A percentile compares a stretch with the other conserved stretches of the same genome.
phyloP scores from a whole-genome alignment of 2,113 vertebrate genomes.

The Notothenia rossii region DNA sequence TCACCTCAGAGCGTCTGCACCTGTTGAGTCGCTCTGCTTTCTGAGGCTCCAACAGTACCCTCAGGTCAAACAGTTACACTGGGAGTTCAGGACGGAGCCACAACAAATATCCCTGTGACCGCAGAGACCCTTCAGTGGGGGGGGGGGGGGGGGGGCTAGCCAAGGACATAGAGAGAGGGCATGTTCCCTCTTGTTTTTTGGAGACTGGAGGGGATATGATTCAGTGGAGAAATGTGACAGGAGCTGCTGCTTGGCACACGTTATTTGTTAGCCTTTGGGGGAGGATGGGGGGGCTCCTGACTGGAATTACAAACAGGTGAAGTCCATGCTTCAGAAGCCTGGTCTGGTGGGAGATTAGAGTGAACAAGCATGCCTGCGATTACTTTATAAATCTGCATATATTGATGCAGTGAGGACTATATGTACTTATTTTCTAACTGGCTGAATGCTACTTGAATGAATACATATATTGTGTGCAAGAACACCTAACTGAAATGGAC shows the following conservation, averaged over 20 bases:
- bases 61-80: constrained; percentile 46
- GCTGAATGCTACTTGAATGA: too few relatives aligned
- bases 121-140: too few relatives aligned
- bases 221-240: constrained; percentile 12
- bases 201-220: background rate
- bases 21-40: too few relatives aligned
- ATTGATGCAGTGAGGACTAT: background rate
- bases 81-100: background rate
- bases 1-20: too few relatives aligned
- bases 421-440: too few relatives aligned
- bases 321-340: background rate
- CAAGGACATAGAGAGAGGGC: too few relatives aligned
- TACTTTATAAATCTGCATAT: background rate
- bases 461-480: too few relatives aligned
- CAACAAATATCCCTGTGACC: constrained; percentile 10
- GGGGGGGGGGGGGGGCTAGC: too few relatives aligned
- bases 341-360: background rate
- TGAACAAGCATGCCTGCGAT: background rate
- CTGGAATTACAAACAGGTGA: constrained; percentile 41
- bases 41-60: background rate
- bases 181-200: too few relatives aligned
- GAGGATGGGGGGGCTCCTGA: constrained; percentile 28
- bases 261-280: constrained; percentile 40
- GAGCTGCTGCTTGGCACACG: constrained; percentile 30
- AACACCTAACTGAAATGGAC: too few relatives aligned